A percentile compares a stretch with the other conserved stretches of the same genome.
Evolutionary conservation across 2,113 vertebrate species (phyloP).

Genomic region (Piprites chloris): DNA sequence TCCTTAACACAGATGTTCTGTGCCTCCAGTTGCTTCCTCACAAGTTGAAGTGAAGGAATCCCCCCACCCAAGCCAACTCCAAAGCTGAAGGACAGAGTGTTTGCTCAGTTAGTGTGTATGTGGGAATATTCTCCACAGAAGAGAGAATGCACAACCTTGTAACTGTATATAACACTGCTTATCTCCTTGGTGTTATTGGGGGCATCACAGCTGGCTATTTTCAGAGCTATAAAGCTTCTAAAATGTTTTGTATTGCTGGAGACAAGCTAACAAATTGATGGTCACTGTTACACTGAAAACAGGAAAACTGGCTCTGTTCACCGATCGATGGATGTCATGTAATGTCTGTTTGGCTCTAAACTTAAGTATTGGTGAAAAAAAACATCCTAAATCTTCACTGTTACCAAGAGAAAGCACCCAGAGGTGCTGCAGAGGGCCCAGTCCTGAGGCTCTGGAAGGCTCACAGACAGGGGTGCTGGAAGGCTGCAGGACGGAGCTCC

Average conservation of each 20-base stretch:
- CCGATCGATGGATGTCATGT: fast-evolving
- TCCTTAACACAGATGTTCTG: not conserved
- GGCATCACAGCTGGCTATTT: not conserved
- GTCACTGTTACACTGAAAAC: not conserved
- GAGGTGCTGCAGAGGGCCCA: not conserved
- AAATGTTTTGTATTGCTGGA: not conserved
- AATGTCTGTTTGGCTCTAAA: not conserved
- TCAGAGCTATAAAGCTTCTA: not conserved
- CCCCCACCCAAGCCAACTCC: not conserved
- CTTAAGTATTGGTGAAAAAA: not conserved
- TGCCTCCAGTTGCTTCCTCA: not conserved
- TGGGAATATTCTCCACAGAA: not conserved
- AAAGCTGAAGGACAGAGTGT: not conserved
- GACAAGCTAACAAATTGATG: not conserved
- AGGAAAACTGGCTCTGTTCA: not conserved
- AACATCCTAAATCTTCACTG: not conserved
- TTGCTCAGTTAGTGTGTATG: not conserved
- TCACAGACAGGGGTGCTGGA: not conserved
- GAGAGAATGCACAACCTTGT: not conserved
- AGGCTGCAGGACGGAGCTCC: not conserved
- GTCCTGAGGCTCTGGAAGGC: fast-evolving
- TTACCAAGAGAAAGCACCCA: not conserved
- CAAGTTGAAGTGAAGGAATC: not conserved
- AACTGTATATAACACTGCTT: not conserved
- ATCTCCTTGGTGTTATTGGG: not conserved